Evolutionary conservation across 2,113 vertebrate species (phyloP).

Genomic region (Zosterops lateralis): DNA sequence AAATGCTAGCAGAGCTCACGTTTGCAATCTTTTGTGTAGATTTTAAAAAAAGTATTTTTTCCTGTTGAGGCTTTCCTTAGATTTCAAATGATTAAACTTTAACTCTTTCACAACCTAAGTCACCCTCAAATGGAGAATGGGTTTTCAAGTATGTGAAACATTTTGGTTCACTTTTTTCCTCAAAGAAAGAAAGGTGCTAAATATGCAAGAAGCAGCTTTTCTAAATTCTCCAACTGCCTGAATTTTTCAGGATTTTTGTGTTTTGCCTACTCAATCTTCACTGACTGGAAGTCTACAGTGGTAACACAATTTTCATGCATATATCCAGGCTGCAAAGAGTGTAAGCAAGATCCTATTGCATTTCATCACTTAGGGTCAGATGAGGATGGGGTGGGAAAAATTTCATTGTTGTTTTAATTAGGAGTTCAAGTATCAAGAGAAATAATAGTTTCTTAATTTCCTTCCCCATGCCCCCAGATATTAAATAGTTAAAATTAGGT

Average conservation of each 20-base stretch:
- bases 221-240: background rate
- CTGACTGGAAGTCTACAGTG: background rate
- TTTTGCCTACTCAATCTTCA: background rate
- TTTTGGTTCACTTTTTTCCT: background rate
- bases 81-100: background rate
- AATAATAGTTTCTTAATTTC: background rate
- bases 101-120: background rate
- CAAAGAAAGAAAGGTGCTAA: background rate
- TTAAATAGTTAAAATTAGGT: background rate
- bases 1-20: background rate
- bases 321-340: background rate
- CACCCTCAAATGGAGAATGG: background rate
- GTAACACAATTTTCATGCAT: background rate
- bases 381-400: background rate
- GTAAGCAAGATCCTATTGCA: background rate
- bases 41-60: background rate
- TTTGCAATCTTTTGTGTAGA: background rate
- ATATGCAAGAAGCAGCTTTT: background rate
- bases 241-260: background rate
- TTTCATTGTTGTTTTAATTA: background rate
- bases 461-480: rapidly evolving
- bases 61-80: background rate
- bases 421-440: background rate
- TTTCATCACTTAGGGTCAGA: background rate
- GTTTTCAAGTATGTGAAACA: background rate